A percentile compares a stretch with the other conserved stretches of the same genome.
These are phyloP conservation scores for Drosophila truncata DNA, from an alignment of 1,140 invertebrate genomes.

Conservation along the genomic window DNA sequence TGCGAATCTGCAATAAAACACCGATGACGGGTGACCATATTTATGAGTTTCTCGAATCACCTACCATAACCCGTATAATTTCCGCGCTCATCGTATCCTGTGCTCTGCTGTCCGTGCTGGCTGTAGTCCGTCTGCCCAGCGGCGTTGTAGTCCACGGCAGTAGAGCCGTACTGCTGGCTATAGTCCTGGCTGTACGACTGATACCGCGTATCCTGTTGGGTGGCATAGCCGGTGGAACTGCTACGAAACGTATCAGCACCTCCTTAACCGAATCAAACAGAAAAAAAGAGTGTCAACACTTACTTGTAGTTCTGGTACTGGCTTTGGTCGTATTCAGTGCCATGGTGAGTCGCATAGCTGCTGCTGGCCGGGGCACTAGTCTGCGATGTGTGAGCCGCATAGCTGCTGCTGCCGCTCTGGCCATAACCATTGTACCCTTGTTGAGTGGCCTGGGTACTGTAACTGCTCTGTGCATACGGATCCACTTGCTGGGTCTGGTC, in stretches of 20 bases:
- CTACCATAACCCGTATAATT: conserved; percentile 81
- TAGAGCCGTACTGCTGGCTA: conserved; percentile 79
- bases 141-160: conserved; percentile 81
- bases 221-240: conserved; percentile 74
- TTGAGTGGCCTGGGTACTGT: conserved; percentile 64
- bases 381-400: conserved; percentile 65
- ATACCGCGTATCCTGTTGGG: conserved; percentile 80
- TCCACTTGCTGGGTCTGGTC: conserved; percentile 81
- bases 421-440: conserved; percentile 81
- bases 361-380: conserved; percentile 65
- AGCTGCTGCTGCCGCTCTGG: conserved; percentile 68
- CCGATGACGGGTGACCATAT: conserved; percentile 15
- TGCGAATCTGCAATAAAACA: conserved; percentile 73
- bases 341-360: conserved; percentile 69
- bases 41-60: conserved; percentile 23
- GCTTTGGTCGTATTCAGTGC: conserved; percentile 80
- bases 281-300: neutral
- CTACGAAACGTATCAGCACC: conserved; percentile 6
- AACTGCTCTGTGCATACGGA: conserved; percentile 78
- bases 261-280: neutral
- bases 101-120: conserved; percentile 67
- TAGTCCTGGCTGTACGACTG: conserved; percentile 81
- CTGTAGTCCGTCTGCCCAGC: conserved; percentile 79
- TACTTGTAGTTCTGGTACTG: conserved; percentile 83
- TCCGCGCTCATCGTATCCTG: conserved; percentile 75